phyloP scores from a whole-genome alignment of 2,888 invertebrate genomes.

The Panopea generosa region DNA sequence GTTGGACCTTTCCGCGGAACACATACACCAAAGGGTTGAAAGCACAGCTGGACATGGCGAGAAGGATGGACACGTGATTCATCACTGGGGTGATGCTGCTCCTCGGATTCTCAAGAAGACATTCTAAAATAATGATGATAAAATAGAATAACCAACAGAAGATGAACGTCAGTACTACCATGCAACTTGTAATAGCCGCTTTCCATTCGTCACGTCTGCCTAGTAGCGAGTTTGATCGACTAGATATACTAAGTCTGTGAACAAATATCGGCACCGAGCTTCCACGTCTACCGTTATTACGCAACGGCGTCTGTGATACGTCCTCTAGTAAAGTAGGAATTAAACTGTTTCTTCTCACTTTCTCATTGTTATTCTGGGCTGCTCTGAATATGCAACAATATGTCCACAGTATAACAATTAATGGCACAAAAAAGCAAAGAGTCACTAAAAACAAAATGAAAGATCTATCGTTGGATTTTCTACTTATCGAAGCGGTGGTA shows the following conservation, averaged over 20 bases:
- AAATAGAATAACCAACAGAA: conserved; percentile 88
- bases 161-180: conserved; percentile 90
- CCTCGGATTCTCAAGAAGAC: conserved; percentile 80
- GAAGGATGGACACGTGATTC: conserved; percentile 85
- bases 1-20: conserved; percentile 86
- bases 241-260: conserved; percentile 92
- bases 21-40: conserved; percentile 92
- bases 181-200: conserved; percentile 93
- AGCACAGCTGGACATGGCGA: conserved; percentile 88
- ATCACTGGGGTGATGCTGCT: conserved; percentile 67
- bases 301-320: conserved; percentile 64
- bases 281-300: conserved; percentile 65
- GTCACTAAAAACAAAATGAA: conserved; percentile 85
- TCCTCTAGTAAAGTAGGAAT: conserved; percentile 67
- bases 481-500: conserved; percentile 77
- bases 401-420: conserved; percentile 89
- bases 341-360: conserved; percentile 87
- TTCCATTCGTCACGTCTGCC: conserved; percentile 94
- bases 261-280: conserved; percentile 75
- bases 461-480: conserved; percentile 73
- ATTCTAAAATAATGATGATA: conserved; percentile 73
- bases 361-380: conserved; percentile 90
- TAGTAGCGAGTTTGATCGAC: conserved; percentile 88
- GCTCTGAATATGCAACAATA: conserved; percentile 89
- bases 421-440: conserved; percentile 86